Base-by-base conservation (phyloP, 2,888 invertebrate species). In the Scaptomyza parva region DNA sequence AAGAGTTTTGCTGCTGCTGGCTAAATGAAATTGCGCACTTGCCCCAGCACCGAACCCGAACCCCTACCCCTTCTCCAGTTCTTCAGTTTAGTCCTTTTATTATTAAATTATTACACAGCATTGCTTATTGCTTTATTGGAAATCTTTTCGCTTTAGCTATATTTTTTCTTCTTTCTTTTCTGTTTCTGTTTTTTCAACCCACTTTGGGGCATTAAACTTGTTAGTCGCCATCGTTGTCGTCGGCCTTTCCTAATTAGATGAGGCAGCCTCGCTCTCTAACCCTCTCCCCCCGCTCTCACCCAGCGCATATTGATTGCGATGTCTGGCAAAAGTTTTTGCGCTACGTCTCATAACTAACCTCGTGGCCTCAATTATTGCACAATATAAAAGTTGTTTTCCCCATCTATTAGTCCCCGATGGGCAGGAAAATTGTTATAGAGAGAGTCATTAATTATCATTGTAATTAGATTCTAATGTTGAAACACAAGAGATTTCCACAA, bases 91-190 rank as follows among this genome's bases (percentile, higher is more conserved):
- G 69, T 57, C 84, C 57, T 70, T 76, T 86, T 64, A 63, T 68
- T 73, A 83, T 86, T 86, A 70, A 83, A 86, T 83, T 83, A 83
- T 76, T 71, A 55, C 68, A 60, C 58, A 61, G 65, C 68, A 66
- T 74, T 79, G 74, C 74, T 82, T 79, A 80, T 75, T 79, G 68
- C 83, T 75, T 82, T 72, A 83, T 80, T 66, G 86, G 69, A 80
- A 82, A 83, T 83, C 86, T 86, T 78, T 78, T 64, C n/a, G n/a
- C n/a, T n/a, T n/a, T n/a, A n/a, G n/a, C n/a, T n/a, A n/a, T n/a
- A n/a, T n/a, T 24, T 8, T n/a, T 17, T 0, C 7, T n/a, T 26
- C 3, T 11, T 45, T 22, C 14, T 40, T n/a, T 30, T 51, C 30
- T 35, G 35, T 22, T 8, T 20, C 30, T 22, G 1, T 26, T 8